Evolutionary conservation across 2,888 invertebrate genomes (phyloP), one percentile per base, ranked within the genome.

Genomic region (Belgica antarctica): DNA sequence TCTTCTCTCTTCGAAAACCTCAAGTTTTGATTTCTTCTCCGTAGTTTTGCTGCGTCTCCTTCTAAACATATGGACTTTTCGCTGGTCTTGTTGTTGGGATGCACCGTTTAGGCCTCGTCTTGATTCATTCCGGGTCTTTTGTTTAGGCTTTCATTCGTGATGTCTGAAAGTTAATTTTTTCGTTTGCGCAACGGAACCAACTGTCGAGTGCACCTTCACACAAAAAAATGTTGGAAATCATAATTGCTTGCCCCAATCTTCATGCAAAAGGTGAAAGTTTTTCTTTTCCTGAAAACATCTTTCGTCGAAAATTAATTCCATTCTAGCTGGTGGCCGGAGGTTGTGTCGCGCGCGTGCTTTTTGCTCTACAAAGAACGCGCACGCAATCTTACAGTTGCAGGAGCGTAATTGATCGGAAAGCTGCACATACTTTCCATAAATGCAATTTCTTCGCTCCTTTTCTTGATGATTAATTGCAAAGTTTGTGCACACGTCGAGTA

Each of bases 391-490:
- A 36, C 46, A 36, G 41, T 22, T 24, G 22, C 63, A 66, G 41
- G 47, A 27, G 47, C 27, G 46, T 57, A 57, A 52, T 66, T 57
- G 68, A 68, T 57, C 57, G 22, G 12, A 68, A 68, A 68, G 68
- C 68, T 57, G 68, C 68, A 68, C 24, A 68, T 68, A 68, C 57
- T 68, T 65, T 68, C 47, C 65, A 66, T 66, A 66, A 66, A 36
- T 66, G 41, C 52, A 41, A 7, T 52, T 22, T 52, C 22, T 61
- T 24, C 27, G 4, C 3, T 62, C 27, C n/a, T n/a, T n/a, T n/a
- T 25, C 15, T 25, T 17, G 17, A n/a, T 52, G 68, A 68, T 68
- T 46, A 68, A 68, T 66, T 66, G 57, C 28, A 17, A 52, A 22
- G 27, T 22, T 52, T n/a, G 19, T 22, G 52, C 12, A 52, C 5